These are phyloP conservation scores for Lordiphosa collinella DNA, from an alignment of 1,140 invertebrate genomes.

Conservation along the genomic window DNA sequence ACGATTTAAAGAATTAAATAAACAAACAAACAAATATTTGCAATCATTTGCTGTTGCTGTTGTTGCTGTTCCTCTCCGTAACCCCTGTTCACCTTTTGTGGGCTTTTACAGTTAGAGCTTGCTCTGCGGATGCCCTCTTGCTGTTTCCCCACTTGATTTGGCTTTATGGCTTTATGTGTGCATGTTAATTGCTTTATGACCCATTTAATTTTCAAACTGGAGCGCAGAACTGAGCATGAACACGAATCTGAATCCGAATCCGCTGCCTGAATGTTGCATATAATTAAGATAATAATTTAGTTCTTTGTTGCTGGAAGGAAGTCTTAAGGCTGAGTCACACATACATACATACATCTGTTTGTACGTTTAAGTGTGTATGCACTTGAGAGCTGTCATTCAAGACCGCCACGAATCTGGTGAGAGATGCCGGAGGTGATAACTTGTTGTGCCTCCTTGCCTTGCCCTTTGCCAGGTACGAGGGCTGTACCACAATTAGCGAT, in stretches of 20 bases:
- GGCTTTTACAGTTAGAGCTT: slow-evolving; percentile 57
- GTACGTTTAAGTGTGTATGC: slow-evolving; percentile 1
- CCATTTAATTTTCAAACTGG: slow-evolving; percentile 60
- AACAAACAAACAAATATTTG: slow-evolving; percentile 63
- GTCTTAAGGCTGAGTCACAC: slow-evolving; percentile 26
- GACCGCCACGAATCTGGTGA: slow-evolving; percentile 34
- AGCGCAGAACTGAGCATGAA: slow-evolving; percentile 30
- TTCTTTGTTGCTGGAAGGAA: slow-evolving; percentile 22
- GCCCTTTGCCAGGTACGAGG: slow-evolving; percentile 36
- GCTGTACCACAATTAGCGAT: too few relatives aligned
- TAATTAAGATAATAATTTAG: slow-evolving; percentile 66
- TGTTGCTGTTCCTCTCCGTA: neutral
- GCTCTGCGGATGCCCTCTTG: slow-evolving; percentile 7
- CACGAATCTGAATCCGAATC: slow-evolving; percentile 26
- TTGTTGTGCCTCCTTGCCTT: slow-evolving; percentile 26
- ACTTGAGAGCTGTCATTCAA: slow-evolving; percentile 59
- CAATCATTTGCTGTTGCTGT: slow-evolving; percentile 36
- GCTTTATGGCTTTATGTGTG: slow-evolving; percentile 53
- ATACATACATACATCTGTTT: slow-evolving; percentile 1
- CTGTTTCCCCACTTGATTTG: slow-evolving; percentile 50
- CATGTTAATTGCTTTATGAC: slow-evolving; percentile 71
- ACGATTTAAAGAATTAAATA: slow-evolving; percentile 48
- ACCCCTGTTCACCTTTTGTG: slow-evolving; percentile 33
- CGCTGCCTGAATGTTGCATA: slow-evolving; percentile 30
- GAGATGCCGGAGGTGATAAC: slow-evolving; percentile 40